phyloP scores from a whole-genome alignment of 1,140 invertebrate species.

The Drosophila ambigua region DNA sequence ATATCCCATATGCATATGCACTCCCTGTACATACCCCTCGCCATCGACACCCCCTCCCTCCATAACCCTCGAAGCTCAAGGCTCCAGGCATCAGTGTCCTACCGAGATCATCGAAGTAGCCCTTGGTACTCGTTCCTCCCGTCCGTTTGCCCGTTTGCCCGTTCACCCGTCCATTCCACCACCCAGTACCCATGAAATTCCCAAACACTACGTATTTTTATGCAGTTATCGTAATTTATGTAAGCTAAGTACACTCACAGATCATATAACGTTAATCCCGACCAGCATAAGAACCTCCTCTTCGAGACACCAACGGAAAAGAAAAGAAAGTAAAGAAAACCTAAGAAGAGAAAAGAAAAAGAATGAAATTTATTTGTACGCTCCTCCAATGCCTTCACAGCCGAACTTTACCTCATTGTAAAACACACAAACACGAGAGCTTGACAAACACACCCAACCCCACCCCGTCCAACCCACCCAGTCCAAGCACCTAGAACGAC shows the following conservation, averaged over 20 bases:
- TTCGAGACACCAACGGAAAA: constrained; percentile 10
- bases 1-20: background rate
- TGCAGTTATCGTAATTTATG: constrained; percentile 61
- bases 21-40: background rate
- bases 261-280: constrained; percentile 38
- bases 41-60: background rate
- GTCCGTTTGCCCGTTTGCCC: too few relatives aligned
- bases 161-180: too few relatives aligned
- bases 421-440: constrained; percentile 65
- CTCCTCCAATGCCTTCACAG: constrained; percentile 73
- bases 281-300: constrained; percentile 3
- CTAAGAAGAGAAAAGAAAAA: constrained; percentile 25
- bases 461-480: background rate
- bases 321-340: constrained; percentile 7
- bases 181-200: background rate
- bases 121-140: too few relatives aligned
- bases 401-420: constrained; percentile 82
- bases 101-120: too few relatives aligned
- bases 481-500: constrained; percentile 61
- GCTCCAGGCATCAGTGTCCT: too few relatives aligned
- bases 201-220: constrained; percentile 42
- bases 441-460: constrained; percentile 54
- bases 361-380: constrained; percentile 58
- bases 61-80: background rate
- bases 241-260: constrained; percentile 66